A percentile compares a stretch with the other conserved stretches of the same genome.
Conservation (phyloP, 2,888 invertebrate genomes). For the Microplitis manilae region DNA sequence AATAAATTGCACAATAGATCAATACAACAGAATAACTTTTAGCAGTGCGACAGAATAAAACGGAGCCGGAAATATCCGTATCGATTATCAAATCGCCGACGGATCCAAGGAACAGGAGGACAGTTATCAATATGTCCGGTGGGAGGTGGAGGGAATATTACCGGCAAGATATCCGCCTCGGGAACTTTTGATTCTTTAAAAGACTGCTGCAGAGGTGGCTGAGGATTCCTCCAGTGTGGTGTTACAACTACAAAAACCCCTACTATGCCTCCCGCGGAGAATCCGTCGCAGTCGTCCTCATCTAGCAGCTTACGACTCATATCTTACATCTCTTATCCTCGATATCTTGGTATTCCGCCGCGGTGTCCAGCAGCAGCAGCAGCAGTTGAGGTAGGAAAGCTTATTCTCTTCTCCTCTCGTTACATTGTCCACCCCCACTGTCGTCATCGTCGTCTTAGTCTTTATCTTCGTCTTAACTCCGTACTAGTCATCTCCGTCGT, state of each 20-base stretch:
- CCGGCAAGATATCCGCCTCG: conserved; percentile 66
- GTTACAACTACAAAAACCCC: no score
- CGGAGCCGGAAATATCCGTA: conserved; percentile 43
- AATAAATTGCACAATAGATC: no score
- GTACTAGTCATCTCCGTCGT: not conserved
- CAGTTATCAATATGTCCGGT: conserved; percentile 51
- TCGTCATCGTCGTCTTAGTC: not conserved
- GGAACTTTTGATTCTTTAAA: conserved; percentile 53
- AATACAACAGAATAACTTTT: no score
- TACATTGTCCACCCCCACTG: conserved; percentile 6
- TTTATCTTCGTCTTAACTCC: not conserved
- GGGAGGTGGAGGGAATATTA: conserved; percentile 61
- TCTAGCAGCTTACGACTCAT: no score
- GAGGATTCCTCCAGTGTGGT: no score
- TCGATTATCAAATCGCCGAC: no score
- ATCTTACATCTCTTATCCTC: not conserved
- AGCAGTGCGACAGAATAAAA: no score
- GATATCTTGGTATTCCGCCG: not conserved
- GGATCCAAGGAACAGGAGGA: conserved; percentile 39
- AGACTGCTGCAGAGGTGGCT: no score
- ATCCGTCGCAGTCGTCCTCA: no score
- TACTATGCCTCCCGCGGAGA: no score
- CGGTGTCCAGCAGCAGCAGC: not conserved
- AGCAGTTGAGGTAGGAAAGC: conserved; percentile 1
- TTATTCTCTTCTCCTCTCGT: not conserved